Evolutionary conservation across 2,797 vertebrate species (phyloP).

Genomic region (Lepilemur ruficaudatus): DNA sequence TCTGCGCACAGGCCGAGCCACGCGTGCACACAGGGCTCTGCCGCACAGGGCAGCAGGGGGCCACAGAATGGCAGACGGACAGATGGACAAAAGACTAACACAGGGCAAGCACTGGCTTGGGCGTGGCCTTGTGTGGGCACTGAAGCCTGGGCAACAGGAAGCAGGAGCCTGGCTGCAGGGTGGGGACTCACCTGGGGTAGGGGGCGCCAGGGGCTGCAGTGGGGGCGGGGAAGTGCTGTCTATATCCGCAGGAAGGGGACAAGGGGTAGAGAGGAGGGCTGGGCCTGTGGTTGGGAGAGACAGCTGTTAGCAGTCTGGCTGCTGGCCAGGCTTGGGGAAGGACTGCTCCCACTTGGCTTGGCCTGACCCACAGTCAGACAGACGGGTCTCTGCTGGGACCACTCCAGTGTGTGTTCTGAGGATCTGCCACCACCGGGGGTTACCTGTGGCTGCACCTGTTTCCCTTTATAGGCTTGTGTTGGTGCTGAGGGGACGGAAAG

Average conservation of each 20-base stretch:
- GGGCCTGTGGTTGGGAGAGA: constrained; percentile 95
- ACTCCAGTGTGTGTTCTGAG: not conserved
- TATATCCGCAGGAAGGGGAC: constrained; percentile 97
- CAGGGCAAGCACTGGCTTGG: constrained; percentile 66
- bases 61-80: constrained; percentile 61
- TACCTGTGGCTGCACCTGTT: not conserved
- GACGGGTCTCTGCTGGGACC: not conserved
- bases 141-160: constrained; percentile 84
- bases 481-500: not conserved
- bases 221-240: constrained; percentile 94
- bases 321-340: constrained; percentile 23
- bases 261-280: constrained; percentile 98
- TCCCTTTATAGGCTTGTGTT: not conserved
- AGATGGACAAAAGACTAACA: constrained; percentile 59
- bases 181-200: constrained; percentile 96
- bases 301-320: constrained; percentile 79
- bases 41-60: not conserved
- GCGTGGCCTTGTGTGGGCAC: constrained; percentile 62
- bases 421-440: constrained; percentile 63
- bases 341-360: not conserved
- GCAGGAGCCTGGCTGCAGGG: constrained; percentile 75
- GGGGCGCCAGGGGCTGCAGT: constrained; percentile 94
- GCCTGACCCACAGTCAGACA: not conserved
- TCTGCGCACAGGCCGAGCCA: not conserved
- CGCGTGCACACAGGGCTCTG: not conserved